Evolutionary conservation across 1,140 invertebrate species (phyloP).

Genomic region (Sycobia sp.): DNA sequence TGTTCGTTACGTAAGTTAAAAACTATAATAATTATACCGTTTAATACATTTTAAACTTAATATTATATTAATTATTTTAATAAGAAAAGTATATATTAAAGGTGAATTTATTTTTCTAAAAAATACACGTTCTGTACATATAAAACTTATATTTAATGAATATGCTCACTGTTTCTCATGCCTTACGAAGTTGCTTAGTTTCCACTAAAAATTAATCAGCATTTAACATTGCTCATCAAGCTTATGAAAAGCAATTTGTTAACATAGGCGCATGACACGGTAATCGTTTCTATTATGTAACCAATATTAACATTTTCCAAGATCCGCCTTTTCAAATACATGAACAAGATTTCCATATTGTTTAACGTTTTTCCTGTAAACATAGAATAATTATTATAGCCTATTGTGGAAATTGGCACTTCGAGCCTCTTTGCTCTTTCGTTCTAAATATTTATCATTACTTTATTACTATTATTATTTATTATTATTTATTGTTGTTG

Average conservation of each 20-base stretch:
- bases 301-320: no score
- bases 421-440: conserved; percentile 38
- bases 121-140: conserved; percentile 27
- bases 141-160: conserved; percentile 5
- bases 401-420: conserved; percentile 34
- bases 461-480: background rate
- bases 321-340: no score
- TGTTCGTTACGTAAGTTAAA: no score
- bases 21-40: no score
- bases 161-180: conserved; percentile 6
- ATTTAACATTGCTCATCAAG: no score
- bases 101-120: conserved; percentile 27
- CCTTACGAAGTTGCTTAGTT: conserved; percentile 17
- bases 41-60: background rate
- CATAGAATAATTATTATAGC: conserved; percentile 21
- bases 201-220: background rate
- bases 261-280: no score
- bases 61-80: background rate
- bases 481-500: background rate
- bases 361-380: no score
- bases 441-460: conserved; percentile 38
- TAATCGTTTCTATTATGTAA: no score
- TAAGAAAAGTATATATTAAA: conserved; percentile 2
- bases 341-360: no score
- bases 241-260: no score